Conservation (phyloP, 2,113 vertebrate genomes). For the Chamaea fasciata region DNA sequence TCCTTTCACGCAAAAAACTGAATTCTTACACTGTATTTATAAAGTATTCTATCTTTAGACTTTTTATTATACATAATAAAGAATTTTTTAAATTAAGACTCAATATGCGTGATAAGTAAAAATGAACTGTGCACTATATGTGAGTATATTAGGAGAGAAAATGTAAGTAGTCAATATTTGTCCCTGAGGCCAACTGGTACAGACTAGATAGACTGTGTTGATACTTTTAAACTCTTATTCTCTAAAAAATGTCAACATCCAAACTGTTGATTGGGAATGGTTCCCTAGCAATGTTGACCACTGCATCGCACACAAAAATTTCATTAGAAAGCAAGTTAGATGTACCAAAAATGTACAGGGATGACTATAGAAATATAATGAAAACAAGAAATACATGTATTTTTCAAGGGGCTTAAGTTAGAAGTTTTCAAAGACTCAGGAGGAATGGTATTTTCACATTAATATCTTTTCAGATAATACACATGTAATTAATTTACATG, state of each 20-base stretch:
- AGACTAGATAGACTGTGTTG: not conserved
- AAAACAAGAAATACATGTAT: not conserved
- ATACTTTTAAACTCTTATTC: not conserved
- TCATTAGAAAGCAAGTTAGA: not conserved
- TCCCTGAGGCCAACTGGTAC: not conserved
- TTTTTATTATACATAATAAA: not conserved
- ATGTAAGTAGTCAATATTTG: not conserved
- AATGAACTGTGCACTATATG: not conserved
- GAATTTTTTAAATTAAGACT: not conserved
- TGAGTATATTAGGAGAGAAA: not conserved
- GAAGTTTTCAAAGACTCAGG: not conserved
- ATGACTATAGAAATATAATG: not conserved
- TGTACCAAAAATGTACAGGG: not conserved
- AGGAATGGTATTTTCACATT: not conserved
- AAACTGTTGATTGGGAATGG: not conserved
- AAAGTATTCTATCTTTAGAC: not conserved
- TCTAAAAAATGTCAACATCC: not conserved
- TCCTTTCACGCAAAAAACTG: not conserved
- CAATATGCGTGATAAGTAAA: not conserved
- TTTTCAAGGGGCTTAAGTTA: not conserved
- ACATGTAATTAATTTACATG: not conserved
- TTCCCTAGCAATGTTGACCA: not conserved
- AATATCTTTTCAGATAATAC: not conserved
- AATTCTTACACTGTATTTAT: not conserved
- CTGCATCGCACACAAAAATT: not conserved